Evolutionary conservation across 2,888 invertebrate genomes (phyloP), one percentile per base, ranked within the genome.

Genomic region (Noctua janthe): DNA sequence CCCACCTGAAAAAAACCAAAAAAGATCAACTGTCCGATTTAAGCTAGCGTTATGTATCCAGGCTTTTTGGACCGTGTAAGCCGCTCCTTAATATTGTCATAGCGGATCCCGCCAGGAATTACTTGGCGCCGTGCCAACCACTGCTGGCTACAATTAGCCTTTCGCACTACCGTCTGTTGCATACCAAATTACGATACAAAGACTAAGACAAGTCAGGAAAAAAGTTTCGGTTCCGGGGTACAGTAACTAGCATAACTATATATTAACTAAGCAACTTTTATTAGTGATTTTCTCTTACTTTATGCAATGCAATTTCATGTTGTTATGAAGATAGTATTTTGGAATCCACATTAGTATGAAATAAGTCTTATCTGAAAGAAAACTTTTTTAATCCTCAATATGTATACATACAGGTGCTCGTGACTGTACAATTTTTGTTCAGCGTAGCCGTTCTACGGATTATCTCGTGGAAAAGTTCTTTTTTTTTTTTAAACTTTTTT

Each of bases 141-240:
- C 66, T 80, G 85, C 87, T 78, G 72, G 90, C 80, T 83, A 87
- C 90, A 90, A 90, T 90, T 90, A 90, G 90, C 90, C 88, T 80
- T 84, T 82, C 84, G 85, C 88, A 86, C 82, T 83, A 67, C 81
- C 91, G 82, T 83, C 88, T 86, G 83, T 88, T 86, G 87, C 85
- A 87, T 89, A 90, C 85, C 62, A 84, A 90, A 90, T 90, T 86
- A 88, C 78, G 78, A 85, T 84, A 85, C 89, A 80, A 87, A 88
- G 83, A 82, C 89, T 78, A 83, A 88, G 87, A 82, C 87, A 84
- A 85, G 69, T 79, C 59, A 56, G 17, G 70, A 75, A 75, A 88
- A 88, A 82, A 67, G 82, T 71, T 83, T 71, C 15, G 51, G 54
- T 72, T 47, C 59, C 69, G 39, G 69, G 43, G 79, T 69, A 69